A percentile compares a stretch with the other conserved stretches of the same genome.
phyloP scores from a whole-genome alignment of 2,888 invertebrate species.

The Entomobrya proxima region DNA sequence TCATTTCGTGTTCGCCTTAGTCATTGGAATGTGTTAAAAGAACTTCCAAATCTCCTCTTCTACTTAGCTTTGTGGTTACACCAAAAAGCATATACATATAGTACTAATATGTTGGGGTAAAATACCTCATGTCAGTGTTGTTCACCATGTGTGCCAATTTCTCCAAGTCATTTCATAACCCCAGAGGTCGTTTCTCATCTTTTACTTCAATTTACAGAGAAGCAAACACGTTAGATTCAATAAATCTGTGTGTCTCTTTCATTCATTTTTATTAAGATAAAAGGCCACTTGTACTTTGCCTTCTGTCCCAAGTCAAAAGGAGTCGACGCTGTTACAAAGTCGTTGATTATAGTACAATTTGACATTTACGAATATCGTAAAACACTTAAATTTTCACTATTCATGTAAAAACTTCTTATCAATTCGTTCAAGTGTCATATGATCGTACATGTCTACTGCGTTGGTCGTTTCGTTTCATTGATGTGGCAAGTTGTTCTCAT shows the following conservation, averaged over 20 bases:
- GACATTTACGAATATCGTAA: conserved; percentile 27
- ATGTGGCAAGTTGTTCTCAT: too few species aligned
- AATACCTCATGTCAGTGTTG: conserved; percentile 3
- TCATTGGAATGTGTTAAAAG: conserved; percentile 5
- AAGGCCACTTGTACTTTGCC: conserved; percentile 11
- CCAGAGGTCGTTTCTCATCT: conserved; percentile 66
- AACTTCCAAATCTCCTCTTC: neutral
- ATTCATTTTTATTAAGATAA: conserved; percentile 10
- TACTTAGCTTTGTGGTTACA: conserved; percentile 1
- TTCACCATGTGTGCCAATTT: conserved; percentile 72
- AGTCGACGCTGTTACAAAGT: conserved; percentile 15
- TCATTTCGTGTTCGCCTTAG: too few species aligned
- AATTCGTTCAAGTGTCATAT: neutral
- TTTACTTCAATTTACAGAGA: neutral
- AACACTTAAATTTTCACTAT: conserved; percentile 23
- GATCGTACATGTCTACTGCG: too few species aligned
- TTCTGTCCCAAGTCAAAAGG: neutral
- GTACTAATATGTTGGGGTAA: neutral
- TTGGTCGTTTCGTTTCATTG: too few species aligned
- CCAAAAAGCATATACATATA: neutral
- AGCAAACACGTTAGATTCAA: neutral
- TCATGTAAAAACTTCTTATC: neutral
- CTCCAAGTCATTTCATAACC: conserved; percentile 67
- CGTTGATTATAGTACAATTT: conserved; percentile 6
- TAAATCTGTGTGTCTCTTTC: neutral